Evolutionary conservation across 1,140 invertebrate species (phyloP).

Genomic region (Drosophila pseudoananassae): DNA sequence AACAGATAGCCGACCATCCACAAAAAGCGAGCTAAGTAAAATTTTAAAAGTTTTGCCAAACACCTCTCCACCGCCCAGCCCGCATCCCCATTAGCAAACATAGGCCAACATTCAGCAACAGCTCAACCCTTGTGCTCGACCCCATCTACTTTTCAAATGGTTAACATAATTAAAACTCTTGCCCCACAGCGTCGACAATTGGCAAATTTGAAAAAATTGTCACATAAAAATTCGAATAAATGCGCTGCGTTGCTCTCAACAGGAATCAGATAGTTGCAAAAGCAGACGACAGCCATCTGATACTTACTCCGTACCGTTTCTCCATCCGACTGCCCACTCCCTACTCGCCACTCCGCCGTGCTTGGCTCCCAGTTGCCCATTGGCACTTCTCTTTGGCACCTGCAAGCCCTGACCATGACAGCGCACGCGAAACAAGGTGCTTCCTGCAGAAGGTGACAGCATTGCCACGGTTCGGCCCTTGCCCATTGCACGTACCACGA

Average conservation of each 20-base stretch:
- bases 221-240: constrained; percentile 73
- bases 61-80: background rate
- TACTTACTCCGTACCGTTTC: background rate
- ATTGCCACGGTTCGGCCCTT: no score
- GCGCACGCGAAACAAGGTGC: constrained; percentile 18
- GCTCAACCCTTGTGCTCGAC: no score
- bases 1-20: background rate
- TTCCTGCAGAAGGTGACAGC: background rate
- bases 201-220: constrained; percentile 52
- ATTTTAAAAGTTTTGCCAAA: constrained; percentile 56
- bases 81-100: background rate
- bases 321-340: background rate
- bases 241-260: constrained; percentile 29
- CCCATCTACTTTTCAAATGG: constrained; percentile 15
- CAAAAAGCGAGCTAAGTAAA: constrained; percentile 53
- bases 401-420: constrained; percentile 45
- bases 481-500: constrained; percentile 68
- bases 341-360: background rate
- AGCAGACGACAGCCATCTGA: background rate
- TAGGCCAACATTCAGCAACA: no score
- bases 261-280: background rate
- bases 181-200: constrained; percentile 25
- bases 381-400: constrained; percentile 18
- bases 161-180: constrained; percentile 66
- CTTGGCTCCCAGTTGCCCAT: background rate